phyloP scores from a whole-genome alignment of 1,140 invertebrate genomes.

The Triops cancriformis region DNA sequence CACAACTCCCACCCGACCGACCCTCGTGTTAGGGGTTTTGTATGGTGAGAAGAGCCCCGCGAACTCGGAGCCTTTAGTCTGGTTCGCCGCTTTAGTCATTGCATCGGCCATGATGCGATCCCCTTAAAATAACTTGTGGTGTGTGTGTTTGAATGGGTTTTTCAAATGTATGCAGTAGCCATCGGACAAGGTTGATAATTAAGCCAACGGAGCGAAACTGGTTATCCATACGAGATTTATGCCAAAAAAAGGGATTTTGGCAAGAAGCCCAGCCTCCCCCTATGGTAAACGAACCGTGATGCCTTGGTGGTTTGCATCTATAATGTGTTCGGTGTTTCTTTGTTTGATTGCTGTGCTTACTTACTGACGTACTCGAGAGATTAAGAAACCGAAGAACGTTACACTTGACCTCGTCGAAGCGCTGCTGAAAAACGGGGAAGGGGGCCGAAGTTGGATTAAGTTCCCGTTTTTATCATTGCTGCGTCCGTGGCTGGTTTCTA shows the following conservation, averaged over 20 bases:
- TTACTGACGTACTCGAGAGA: not conserved
- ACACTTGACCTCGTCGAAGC: not conserved
- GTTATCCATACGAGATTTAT: not conserved
- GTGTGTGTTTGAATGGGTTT: not conserved
- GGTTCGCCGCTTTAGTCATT: not conserved
- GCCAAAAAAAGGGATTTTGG: not conserved
- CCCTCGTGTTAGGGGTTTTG: not conserved
- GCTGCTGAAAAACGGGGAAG: not conserved
- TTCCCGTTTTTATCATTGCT: not conserved
- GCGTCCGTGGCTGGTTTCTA: not conserved
- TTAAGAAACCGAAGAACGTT: not conserved
- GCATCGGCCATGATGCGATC: not conserved
- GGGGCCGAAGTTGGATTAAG: not conserved
- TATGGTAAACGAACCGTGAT: slow-evolving; percentile 1
- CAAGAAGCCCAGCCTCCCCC: not conserved
- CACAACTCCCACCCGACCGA: not conserved
- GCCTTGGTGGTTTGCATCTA: not conserved
- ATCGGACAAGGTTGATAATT: not conserved
- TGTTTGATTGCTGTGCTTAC: not conserved
- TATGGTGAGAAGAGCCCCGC: not conserved
- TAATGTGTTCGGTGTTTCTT: not conserved
- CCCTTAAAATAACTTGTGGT: not conserved
- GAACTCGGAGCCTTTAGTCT: not conserved
- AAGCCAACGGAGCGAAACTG: not conserved
- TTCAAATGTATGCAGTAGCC: not conserved